These are phyloP conservation scores for Phyllotreta striolata DNA, from an alignment of 2,888 invertebrate genomes.

Conservation along the genomic window DNA sequence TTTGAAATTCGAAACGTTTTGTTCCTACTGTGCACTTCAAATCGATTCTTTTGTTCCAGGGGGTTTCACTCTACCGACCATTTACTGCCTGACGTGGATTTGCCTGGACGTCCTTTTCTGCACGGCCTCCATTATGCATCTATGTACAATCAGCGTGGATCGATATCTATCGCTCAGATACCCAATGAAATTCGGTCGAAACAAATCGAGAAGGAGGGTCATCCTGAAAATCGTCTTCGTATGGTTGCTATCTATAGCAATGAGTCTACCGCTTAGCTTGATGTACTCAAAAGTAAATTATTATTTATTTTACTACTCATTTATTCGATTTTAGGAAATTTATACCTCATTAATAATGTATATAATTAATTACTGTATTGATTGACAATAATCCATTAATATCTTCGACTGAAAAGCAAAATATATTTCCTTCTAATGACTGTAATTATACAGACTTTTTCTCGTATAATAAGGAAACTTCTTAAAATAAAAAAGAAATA, in stretches of 20 bases:
- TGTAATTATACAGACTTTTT: no score
- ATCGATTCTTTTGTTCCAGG: constrained; percentile 65
- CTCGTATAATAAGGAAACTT: no score
- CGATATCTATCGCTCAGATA: constrained; percentile 90
- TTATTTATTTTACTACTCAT: no score
- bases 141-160: constrained; percentile 96
- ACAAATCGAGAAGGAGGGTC: constrained; percentile 85
- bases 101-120: constrained; percentile 95
- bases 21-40: no score
- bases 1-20: no score
- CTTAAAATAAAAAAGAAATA: no score
- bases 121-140: constrained; percentile 96
- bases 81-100: constrained; percentile 93
- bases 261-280: constrained; percentile 88
- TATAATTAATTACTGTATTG: no score
- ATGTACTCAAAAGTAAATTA: constrained; percentile 92
- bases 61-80: constrained; percentile 81
- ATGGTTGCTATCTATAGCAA: constrained; percentile 91
- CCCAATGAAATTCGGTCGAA: constrained; percentile 92
- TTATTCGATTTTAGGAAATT: no score
- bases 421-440: no score
- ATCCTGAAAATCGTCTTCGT: constrained; percentile 91
- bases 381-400: no score
- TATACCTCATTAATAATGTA: background rate
- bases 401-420: no score